Percentiles rank a stretch among this genome's conserved stretches.
These are phyloP conservation scores for Gypaetus barbatus DNA, from an alignment of 2,797 vertebrate genomes.

Conservation along the genomic window DNA sequence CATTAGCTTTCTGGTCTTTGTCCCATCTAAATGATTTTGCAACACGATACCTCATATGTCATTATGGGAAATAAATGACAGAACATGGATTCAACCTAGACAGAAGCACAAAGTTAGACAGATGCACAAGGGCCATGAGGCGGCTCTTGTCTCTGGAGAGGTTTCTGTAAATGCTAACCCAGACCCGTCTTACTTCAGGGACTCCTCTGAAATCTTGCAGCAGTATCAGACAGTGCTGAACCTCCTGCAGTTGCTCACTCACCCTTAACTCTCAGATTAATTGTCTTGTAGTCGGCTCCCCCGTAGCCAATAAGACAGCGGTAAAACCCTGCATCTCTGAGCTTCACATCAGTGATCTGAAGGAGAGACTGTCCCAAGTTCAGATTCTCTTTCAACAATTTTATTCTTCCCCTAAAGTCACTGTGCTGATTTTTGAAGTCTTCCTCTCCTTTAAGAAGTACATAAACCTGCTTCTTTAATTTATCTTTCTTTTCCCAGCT, in stretches of 20 bases:
- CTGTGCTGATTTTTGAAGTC: slow-evolving; percentile 41
- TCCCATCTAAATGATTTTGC: background rate
- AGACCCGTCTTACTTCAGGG: background rate
- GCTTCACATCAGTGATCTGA: slow-evolving; percentile 76
- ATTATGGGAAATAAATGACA: background rate
- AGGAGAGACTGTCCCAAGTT: slow-evolving; percentile 76
- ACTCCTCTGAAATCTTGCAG: background rate
- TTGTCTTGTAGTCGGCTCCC: slow-evolving; percentile 84
- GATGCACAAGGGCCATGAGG: accelerated
- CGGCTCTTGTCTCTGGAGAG: background rate
- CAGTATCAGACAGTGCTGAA: background rate
- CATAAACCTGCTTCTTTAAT: slow-evolving; percentile 69
- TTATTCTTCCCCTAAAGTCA: slow-evolving; percentile 73
- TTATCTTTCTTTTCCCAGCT: slow-evolving; percentile 76
- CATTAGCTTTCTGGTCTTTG: background rate
- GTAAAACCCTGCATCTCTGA: slow-evolving; percentile 84
- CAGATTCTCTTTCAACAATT: slow-evolving; percentile 77
- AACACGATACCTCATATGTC: background rate
- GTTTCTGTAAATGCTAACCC: background rate
- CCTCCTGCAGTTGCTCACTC: background rate
- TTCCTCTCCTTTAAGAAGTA: slow-evolving; percentile 63
- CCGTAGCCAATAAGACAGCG: slow-evolving; percentile 78
- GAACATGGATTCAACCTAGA: background rate
- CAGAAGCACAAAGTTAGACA: background rate
- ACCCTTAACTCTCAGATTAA: slow-evolving; percentile 83